phyloP scores from a whole-genome alignment of 2,888 invertebrate species.

The Pasiphila rectangulata region DNA sequence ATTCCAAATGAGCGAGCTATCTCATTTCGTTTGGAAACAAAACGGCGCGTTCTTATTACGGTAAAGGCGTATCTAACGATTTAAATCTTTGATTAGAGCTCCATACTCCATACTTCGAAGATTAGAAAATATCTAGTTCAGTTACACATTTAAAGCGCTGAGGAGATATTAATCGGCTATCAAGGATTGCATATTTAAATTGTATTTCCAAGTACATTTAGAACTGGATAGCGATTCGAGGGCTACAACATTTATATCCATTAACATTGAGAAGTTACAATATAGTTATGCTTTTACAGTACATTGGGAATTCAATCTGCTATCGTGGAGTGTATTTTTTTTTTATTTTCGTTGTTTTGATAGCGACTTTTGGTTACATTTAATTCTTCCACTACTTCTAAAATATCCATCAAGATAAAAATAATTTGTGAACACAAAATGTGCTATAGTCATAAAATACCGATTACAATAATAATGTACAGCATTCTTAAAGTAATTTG shows the following conservation, averaged over 20 bases:
- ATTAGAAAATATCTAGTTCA: neutral
- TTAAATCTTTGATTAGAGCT: neutral
- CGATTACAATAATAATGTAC: constrained; percentile 8
- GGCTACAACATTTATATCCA: constrained; percentile 7
- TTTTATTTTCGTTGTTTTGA: constrained; percentile 7
- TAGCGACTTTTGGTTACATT: constrained; percentile 13
- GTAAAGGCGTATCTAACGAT: too few species aligned
- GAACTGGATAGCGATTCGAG: constrained; percentile 21
- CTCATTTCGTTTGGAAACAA: too few species aligned
- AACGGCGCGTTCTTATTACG: too few species aligned
- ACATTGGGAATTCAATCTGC: constrained; percentile 9
- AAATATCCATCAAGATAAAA: neutral
- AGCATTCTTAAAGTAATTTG: constrained; percentile 12
- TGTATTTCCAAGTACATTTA: neutral
- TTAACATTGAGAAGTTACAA: neutral
- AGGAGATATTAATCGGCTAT: constrained; percentile 14
- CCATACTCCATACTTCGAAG: too few species aligned
- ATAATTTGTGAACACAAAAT: neutral
- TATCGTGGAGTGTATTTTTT: constrained; percentile 13
- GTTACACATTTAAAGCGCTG: constrained; percentile 9
- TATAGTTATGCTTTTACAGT: neutral
- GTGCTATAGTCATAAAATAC: constrained; percentile 6
- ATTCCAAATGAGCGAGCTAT: too few species aligned
- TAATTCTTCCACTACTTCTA: neutral
- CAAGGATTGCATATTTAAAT: constrained; percentile 16